Conservation (phyloP, 2,113 vertebrate genomes). For the Sterna hirundo region DNA sequence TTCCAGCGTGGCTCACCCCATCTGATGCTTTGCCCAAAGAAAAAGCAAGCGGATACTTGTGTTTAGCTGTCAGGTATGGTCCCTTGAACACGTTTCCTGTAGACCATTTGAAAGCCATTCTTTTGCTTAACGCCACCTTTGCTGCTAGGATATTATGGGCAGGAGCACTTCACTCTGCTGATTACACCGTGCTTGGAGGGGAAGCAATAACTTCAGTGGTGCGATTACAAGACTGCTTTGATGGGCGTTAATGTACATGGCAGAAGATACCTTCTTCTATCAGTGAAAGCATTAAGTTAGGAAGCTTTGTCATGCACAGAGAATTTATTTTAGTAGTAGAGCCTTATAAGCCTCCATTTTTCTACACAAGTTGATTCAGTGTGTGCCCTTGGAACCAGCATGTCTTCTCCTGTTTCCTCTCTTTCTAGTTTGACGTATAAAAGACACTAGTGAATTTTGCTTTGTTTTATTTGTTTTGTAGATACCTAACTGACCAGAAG, state of each 20-base stretch:
- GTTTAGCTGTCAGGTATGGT: constrained; percentile 17
- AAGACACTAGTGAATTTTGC: neutral
- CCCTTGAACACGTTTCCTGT: neutral
- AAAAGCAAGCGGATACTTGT: neutral
- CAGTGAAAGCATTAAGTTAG: neutral
- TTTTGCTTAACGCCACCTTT: accelerated
- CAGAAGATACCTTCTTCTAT: neutral
- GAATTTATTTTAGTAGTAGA: neutral
- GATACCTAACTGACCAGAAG: neutral
- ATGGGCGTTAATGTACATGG: neutral
- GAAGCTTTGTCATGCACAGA: neutral
- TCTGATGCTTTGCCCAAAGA: neutral
- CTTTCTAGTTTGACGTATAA: neutral
- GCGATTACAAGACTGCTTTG: constrained; percentile 2
- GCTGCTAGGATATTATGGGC: neutral
- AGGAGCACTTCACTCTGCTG: neutral
- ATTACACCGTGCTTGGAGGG: neutral
- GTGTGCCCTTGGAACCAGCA: neutral
- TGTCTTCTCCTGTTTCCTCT: neutral
- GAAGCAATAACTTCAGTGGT: constrained; percentile 21
- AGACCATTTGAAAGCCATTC: neutral
- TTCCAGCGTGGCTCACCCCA: neutral
- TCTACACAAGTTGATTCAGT: neutral
- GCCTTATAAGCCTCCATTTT: neutral
- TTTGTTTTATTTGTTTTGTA: neutral